These are phyloP conservation scores for Muscicapa adusta DNA, from an alignment of 2,113 vertebrate species.

Conservation along the genomic window DNA sequence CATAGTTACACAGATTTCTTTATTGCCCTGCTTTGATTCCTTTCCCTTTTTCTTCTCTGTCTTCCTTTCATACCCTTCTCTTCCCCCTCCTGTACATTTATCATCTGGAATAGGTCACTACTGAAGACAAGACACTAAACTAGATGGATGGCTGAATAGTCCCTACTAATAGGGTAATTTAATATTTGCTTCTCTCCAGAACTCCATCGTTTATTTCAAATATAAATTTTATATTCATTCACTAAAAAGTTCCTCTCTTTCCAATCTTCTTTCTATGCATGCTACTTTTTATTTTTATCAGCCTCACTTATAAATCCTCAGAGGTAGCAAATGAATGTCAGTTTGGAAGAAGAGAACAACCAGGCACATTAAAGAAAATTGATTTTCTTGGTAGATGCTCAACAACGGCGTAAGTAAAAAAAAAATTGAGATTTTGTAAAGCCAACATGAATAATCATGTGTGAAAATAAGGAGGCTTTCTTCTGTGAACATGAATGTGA, in stretches of 20 bases:
- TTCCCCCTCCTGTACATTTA: not conserved
- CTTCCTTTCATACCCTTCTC: not conserved
- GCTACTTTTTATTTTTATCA: conserved; percentile 8
- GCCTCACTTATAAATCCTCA: not conserved
- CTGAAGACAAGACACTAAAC: conserved; percentile 47
- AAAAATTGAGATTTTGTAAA: not conserved
- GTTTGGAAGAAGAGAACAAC: not conserved
- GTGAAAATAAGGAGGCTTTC: not conserved
- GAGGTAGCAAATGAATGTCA: not conserved
- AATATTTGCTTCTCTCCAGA: conserved; percentile 46
- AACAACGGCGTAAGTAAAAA: not conserved
- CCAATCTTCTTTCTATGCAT: not conserved
- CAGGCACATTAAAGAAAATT: not conserved
- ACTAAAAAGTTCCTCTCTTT: conserved; percentile 1
- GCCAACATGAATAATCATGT: not conserved
- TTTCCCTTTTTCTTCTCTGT: not conserved
- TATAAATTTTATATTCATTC: conserved; percentile 35
- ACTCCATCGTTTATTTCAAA: conserved; percentile 2
- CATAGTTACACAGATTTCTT: not conserved
- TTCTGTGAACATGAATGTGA: not conserved
- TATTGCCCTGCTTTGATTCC: not conserved
- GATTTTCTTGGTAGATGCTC: not conserved
- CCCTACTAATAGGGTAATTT: conserved; percentile 30
- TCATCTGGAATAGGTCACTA: conserved; percentile 36
- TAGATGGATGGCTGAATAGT: conserved; percentile 35